These are phyloP conservation scores for Indri indri DNA, from an alignment of 2,113 vertebrate species.

Conservation along the genomic window DNA sequence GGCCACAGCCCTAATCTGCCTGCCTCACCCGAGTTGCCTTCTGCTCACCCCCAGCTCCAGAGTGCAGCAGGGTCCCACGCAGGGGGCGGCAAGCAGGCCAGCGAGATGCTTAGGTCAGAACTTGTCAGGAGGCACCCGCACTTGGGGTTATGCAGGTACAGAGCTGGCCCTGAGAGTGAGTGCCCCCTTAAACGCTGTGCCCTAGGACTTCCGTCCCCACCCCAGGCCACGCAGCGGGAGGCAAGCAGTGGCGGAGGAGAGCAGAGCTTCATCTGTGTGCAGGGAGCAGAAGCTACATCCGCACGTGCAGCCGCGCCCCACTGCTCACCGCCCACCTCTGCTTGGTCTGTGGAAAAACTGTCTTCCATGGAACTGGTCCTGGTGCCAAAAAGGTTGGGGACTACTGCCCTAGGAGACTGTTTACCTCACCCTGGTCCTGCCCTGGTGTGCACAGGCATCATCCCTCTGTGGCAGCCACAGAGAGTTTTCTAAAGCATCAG, in stretches of 20 bases:
- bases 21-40: neutral
- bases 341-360: too few species aligned
- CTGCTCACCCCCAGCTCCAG: neutral
- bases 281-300: too few species aligned
- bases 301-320: too few species aligned
- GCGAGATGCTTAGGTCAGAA: neutral
- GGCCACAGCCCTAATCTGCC: neutral
- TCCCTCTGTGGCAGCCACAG: neutral
- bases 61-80: neutral
- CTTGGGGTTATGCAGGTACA: neutral
- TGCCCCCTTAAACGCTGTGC: neutral
- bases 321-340: too few species aligned
- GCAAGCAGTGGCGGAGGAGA: too few species aligned
- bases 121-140: neutral
- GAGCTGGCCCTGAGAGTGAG: neutral
- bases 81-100: too few species aligned
- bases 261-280: too few species aligned
- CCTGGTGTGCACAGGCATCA: neutral
- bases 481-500: neutral
- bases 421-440: neutral
- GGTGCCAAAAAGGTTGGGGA: too few species aligned
- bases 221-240: too few species aligned
- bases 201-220: neutral
- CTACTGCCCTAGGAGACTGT: neutral
- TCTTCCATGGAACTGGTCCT: too few species aligned